Base-by-base conservation (phyloP, 1,140 invertebrate species). In the Panagrolaimus sp. region DNA sequence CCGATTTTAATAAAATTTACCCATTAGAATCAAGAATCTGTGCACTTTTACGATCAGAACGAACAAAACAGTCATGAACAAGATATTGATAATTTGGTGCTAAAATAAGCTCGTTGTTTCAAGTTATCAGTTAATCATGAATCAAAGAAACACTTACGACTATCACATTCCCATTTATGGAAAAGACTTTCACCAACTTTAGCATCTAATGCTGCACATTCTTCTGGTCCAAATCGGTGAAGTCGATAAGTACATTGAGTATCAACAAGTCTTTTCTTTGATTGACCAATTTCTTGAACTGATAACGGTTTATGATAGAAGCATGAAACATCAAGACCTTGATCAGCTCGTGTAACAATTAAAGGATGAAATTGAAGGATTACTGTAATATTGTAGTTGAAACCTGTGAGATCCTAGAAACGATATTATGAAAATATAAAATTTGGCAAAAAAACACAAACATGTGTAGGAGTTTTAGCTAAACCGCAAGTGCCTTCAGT, bases 341-440 rank as follows among this genome's bases (percentile, higher is more conserved):
- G 70, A 65, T 81, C 79, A 42, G 77, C 76, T 67, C 81, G 63
- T 9, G 80, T 81, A 42, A 81, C 75, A 46, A 81, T 78, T 7
- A 83, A 57, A 27, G 79, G 79, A 72, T 81, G 79, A 64, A 81
- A 81, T 70, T 81, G 79, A 5, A 81, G 74, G 27, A 81, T 81
- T 1, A 81, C 74, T n/a, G 79, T 76, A 14, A 83, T 65, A 69
- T 82, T 82, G 72, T 73, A 81, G 16, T 70, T 47, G 43, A 83
- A 81, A 31, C 79, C 79, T 38, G 74, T 74, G n/a, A 71, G 57
- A n/a, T 70, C 63, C 78, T 80, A 63, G 63, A 76, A 69, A 14
- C n/a, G 51, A 47, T 8, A 61, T 68, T 47, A 20, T 5, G 16
- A 42, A 11, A 68, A 61, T 68, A n/a, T n/a, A 9, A n/a, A 68